Conservation (phyloP, 2,888 invertebrate genomes). For the Dascillus cervinus region DNA sequence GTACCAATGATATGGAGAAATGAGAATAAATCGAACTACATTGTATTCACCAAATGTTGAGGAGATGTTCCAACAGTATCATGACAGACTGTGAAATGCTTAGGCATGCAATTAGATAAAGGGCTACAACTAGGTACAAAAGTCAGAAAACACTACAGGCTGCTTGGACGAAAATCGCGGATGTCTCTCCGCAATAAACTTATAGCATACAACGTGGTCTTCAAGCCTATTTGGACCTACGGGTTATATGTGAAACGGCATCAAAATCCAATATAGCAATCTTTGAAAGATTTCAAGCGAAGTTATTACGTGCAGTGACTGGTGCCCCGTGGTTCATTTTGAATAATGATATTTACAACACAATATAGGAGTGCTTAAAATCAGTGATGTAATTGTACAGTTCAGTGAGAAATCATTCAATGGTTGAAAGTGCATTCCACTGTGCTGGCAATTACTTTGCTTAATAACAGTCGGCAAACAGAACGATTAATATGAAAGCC, state of each 20-base stretch:
- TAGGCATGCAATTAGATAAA: constrained; percentile 1
- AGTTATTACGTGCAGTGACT: constrained; percentile 4
- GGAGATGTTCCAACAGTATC: not conserved
- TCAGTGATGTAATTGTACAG: no score
- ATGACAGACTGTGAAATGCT: constrained; percentile 3
- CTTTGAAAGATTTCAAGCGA: no score
- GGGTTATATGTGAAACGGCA: no score
- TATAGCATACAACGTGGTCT: constrained; percentile 6
- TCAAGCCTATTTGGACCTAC: constrained; percentile 7
- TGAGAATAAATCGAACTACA: constrained; percentile 5
- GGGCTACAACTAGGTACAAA: not conserved
- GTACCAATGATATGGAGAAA: constrained; percentile 5
- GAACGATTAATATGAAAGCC: no score
- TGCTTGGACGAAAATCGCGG: constrained; percentile 4
- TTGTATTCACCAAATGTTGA: constrained; percentile 5
- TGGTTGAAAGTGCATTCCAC: no score
- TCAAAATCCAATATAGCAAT: no score
- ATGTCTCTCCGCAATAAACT: constrained; percentile 5
- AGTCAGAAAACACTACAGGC: constrained; percentile 2
- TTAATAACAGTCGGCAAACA: no score
- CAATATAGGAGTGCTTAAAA: no score
- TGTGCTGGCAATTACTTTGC: no score
- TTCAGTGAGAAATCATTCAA: no score
- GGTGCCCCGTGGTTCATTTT: no score
- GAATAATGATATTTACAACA: no score